Percentiles rank a stretch among this genome's conserved stretches.
Conservation (phyloP, 92 coral and sea anemone genomes). For the Epizoanthus illoricatus region DNA sequence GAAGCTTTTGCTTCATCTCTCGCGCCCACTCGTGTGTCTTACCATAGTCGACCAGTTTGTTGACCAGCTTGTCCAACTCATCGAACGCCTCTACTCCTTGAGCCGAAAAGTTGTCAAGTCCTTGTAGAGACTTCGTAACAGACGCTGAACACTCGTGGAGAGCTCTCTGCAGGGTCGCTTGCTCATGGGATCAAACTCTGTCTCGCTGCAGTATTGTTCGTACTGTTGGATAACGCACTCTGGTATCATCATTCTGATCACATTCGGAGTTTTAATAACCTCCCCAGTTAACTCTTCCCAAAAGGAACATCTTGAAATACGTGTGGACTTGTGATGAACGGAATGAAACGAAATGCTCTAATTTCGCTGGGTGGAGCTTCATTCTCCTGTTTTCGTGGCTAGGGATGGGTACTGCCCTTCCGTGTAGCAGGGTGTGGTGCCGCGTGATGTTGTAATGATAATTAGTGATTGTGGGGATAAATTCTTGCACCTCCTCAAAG, state of each 20-base stretch:
- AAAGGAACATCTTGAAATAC: conserved; percentile 51
- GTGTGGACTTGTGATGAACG: conserved; percentile 55
- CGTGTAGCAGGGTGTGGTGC: conserved; percentile 35
- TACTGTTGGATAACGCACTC: conserved; percentile 44
- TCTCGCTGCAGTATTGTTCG: conserved; percentile 38
- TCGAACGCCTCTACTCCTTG: conserved; percentile 54
- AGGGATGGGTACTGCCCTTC: conserved; percentile 46
- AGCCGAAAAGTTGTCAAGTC: conserved; percentile 47
- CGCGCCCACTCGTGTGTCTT: conserved; percentile 39
- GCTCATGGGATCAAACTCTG: conserved; percentile 30
- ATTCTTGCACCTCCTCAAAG: too few species aligned
- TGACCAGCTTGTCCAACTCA: conserved; percentile 35
- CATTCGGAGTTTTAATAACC: conserved; percentile 41
- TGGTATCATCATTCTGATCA: conserved; percentile 45
- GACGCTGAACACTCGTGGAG: conserved; percentile 49
- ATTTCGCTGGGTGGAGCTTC: conserved; percentile 41
- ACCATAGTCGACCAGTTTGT: conserved; percentile 41
- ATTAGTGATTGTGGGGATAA: too few species aligned
- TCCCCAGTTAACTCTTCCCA: conserved; percentile 46
- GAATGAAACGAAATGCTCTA: conserved; percentile 59
- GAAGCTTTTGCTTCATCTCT: conserved; percentile 35
- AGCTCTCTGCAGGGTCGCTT: conserved; percentile 34
- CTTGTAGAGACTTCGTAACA: conserved; percentile 44
- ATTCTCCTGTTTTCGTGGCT: conserved; percentile 30
- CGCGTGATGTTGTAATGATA: background rate